Conservation (phyloP, 2,888 invertebrate species). For the Drosophila affinis region DNA sequence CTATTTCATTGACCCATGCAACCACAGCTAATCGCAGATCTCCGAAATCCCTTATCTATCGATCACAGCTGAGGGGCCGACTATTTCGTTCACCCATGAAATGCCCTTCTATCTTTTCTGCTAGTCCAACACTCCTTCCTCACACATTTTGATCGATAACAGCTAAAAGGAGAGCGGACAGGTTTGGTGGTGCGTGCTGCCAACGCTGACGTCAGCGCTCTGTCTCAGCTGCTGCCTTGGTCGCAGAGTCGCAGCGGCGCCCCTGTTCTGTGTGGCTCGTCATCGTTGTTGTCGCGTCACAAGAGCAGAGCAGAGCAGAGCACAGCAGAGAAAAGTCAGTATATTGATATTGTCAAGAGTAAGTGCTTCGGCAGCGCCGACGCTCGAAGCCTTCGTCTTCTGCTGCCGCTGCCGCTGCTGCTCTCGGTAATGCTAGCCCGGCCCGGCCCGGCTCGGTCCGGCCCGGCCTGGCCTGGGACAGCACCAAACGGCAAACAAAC, state of each 20-base stretch:
- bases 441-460: background rate
- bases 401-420: slow-evolving; percentile 29
- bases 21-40: background rate
- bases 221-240: background rate
- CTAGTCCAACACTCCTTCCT: no score
- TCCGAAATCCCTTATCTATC: no score
- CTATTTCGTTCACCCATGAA: no score
- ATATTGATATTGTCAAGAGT: background rate
- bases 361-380: slow-evolving; percentile 12
- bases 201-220: slow-evolving; percentile 1
- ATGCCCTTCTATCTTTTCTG: no score
- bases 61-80: no score
- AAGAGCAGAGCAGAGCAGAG: background rate
- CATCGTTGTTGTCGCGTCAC: background rate
- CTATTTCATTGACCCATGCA: no score
- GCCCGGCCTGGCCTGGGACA: slow-evolving; percentile 3
- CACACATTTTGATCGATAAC: slow-evolving; percentile 28
- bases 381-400: slow-evolving; percentile 1
- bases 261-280: background rate
- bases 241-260: background rate
- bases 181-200: background rate
- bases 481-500: slow-evolving; percentile 64
- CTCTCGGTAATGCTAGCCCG: slow-evolving; percentile 32
- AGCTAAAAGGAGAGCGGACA: background rate
- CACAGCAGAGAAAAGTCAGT: background rate